A percentile compares a stretch with the other conserved stretches of the same genome.
phyloP scores from a whole-genome alignment of 2,888 invertebrate species.

The Slavum lentiscoides region DNA sequence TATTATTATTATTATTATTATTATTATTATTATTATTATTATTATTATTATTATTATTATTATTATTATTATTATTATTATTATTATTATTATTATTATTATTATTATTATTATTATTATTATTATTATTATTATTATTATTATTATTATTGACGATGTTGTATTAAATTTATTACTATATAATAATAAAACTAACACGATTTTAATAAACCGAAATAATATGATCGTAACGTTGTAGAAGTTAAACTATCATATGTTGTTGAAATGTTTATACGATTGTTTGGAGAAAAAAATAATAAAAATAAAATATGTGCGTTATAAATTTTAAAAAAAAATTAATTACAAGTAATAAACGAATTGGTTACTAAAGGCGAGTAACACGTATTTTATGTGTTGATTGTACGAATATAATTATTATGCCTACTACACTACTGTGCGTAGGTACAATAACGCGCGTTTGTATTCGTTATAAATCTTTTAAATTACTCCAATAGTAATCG shows the following conservation, averaged over 20 bases:
- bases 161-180: conserved; percentile 27
- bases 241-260: conserved; percentile 35
- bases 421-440: no score
- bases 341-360: conserved; percentile 39
- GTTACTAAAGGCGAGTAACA: conserved; percentile 29
- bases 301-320: conserved; percentile 7
- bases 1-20: not conserved
- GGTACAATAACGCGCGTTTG: no score
- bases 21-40: not conserved
- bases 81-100: not conserved
- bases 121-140: conserved; percentile 28
- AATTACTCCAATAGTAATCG: no score
- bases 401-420: no score
- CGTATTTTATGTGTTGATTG: no score
- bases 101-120: conserved; percentile 24
- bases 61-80: no score
- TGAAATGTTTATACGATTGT: conserved; percentile 22
- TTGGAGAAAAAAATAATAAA: not conserved
- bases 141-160: conserved; percentile 18
- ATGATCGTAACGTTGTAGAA: conserved; percentile 18
- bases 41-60: not conserved
- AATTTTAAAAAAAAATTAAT: conserved; percentile 8
- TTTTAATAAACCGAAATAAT: conserved; percentile 16
- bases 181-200: conserved; percentile 1
- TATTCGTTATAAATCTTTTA: no score